Percentiles rank a stretch among this genome's conserved stretches.
phyloP scores from a whole-genome alignment of 2,113 vertebrate genomes.

The Alces alces region DNA sequence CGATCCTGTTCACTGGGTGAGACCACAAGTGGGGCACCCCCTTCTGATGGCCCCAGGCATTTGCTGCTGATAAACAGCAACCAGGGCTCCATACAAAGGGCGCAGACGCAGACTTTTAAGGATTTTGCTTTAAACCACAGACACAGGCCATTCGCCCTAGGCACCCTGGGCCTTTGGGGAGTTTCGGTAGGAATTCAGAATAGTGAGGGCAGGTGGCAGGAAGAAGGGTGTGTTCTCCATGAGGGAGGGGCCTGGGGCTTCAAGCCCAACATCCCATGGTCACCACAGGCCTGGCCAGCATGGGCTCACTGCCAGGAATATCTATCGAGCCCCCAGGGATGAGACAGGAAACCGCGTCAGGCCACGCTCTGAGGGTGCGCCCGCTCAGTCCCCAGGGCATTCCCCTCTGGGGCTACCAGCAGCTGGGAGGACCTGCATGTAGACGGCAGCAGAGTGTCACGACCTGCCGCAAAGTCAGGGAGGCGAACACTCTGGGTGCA shows the following conservation, averaged over 20 bases:
- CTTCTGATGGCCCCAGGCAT: background rate
- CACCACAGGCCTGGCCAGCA: background rate
- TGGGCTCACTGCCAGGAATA: slow-evolving; percentile 38
- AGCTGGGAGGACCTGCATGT: background rate
- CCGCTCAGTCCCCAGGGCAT: background rate
- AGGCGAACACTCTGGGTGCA: background rate
- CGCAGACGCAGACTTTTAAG: background rate
- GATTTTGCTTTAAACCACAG: background rate
- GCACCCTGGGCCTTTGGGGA: background rate
- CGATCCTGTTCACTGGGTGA: background rate
- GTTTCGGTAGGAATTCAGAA: background rate
- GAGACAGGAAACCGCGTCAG: slow-evolving; percentile 25
- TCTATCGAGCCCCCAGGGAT: slow-evolving; percentile 54
- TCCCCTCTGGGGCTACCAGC: background rate
- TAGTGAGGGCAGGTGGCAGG: background rate
- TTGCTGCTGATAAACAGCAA: too few relatives aligned
- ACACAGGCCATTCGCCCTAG: background rate
- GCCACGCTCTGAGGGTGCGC: background rate
- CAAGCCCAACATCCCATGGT: background rate
- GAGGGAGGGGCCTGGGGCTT: background rate
- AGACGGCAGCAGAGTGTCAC: accelerated
- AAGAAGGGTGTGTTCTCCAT: background rate
- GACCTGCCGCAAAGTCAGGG: background rate
- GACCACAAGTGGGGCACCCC: background rate
- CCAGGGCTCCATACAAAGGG: background rate